These are phyloP conservation scores for Sycobia sp. DNA, from an alignment of 1,140 invertebrate species.

Conservation along the genomic window DNA sequence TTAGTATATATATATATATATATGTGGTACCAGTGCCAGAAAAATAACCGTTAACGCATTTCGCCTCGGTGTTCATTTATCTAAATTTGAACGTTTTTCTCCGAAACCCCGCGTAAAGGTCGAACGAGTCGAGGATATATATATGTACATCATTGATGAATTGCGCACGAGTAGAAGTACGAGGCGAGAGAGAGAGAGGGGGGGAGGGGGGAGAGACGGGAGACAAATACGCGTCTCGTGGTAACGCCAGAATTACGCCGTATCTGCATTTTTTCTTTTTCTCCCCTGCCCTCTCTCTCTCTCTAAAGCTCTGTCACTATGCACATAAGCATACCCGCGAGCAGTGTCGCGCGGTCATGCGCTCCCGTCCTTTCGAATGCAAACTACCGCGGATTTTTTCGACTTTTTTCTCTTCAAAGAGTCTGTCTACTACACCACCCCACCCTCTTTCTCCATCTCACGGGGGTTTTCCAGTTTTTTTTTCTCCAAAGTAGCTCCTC, in stretches of 20 bases:
- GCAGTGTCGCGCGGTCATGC: constrained; percentile 1
- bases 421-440: not conserved
- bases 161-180: no score
- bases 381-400: constrained; percentile 11
- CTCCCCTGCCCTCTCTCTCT: not conserved
- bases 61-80: not conserved
- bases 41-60: not conserved
- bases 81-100: not conserved
- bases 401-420: constrained; percentile 12
- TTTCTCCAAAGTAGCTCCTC: not conserved
- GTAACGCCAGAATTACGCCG: constrained; percentile 7
- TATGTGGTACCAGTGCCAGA: not conserved
- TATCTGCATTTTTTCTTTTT: constrained; percentile 3
- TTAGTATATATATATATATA: not conserved
- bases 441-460: not conserved
- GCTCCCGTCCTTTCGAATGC: constrained; percentile 12
- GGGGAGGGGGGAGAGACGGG: not conserved
- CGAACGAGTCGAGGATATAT: no score
- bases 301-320: no score
- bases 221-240: constrained; percentile 2
- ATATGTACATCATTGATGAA: no score
- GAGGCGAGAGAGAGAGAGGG: no score
- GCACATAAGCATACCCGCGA: constrained; percentile 12
- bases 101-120: no score
- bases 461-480: not conserved